phyloP scores from a whole-genome alignment of 2,888 invertebrate species.

The Nymphalis polychloros region DNA sequence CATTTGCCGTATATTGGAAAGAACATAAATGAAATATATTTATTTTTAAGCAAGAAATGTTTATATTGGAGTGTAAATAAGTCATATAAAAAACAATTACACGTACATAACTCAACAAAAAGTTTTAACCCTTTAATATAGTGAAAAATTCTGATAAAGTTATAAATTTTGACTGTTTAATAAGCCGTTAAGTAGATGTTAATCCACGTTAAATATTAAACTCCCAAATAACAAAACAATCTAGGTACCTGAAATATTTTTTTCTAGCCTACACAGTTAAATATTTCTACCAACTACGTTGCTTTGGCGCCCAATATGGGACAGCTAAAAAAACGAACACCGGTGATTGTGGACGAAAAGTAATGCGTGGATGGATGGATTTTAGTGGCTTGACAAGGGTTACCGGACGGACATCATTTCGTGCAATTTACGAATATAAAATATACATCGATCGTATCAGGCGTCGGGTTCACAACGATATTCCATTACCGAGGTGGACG shows the following conservation, averaged over 20 bases:
- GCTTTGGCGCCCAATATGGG: conserved; percentile 9
- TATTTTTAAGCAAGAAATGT: not conserved
- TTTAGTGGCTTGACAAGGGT: conserved; percentile 68
- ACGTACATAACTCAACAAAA: too few species aligned
- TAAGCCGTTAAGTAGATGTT: too few species aligned
- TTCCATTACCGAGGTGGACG: conserved; percentile 72
- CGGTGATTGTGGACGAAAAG: conserved; percentile 28
- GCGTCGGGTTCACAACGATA: conserved; percentile 70
- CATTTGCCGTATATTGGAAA: conserved; percentile 8
- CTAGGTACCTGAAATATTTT: not conserved
- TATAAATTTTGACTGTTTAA: too few species aligned
- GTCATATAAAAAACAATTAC: too few species aligned
- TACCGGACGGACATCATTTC: conserved; percentile 61
- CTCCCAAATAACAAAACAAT: not conserved
- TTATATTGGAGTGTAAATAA: not conserved
- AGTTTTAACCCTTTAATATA: too few species aligned
- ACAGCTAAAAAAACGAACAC: conserved; percentile 22
- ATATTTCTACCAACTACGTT: not conserved
- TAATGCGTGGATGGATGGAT: conserved; percentile 37
- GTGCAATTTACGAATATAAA: conserved; percentile 76
- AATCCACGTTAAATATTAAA: not conserved
- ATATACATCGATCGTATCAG: conserved; percentile 68
- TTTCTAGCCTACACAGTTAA: not conserved
- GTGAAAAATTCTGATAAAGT: too few species aligned
- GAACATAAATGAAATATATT: conserved; percentile 1